Percentiles rank a stretch among this genome's conserved stretches.
phyloP scores from a whole-genome alignment of 2,113 vertebrate species.

The Ahaetulla prasina region DNA sequence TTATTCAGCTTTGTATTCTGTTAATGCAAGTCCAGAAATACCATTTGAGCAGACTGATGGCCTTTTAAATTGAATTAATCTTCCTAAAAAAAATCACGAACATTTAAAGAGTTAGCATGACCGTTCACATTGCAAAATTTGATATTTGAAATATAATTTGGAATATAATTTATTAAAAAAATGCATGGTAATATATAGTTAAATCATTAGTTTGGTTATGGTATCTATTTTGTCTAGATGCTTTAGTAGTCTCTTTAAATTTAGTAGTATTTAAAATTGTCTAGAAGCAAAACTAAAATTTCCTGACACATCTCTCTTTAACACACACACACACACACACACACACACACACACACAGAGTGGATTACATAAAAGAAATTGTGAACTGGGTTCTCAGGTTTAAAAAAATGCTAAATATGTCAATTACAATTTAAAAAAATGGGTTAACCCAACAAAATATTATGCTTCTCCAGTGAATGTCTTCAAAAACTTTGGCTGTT shows the following conservation, averaged over 20 bases:
- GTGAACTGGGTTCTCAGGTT: background rate
- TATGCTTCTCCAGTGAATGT: background rate
- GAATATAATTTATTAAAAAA: background rate
- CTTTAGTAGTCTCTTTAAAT: background rate
- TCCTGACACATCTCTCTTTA: background rate
- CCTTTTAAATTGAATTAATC: background rate
- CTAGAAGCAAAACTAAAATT: background rate
- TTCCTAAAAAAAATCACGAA: background rate
- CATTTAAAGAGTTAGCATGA: background rate
- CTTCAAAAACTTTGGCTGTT: background rate
- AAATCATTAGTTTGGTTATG: background rate
- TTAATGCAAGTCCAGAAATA: background rate
- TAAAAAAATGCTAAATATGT: background rate
- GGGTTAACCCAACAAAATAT: background rate
- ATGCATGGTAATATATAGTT: background rate
- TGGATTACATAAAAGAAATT: background rate
- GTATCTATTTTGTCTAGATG: background rate
- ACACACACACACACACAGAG: background rate
- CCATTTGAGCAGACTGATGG: background rate
- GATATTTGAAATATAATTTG: too few species aligned
- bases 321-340: background rate
- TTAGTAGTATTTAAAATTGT: background rate
- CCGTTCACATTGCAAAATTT: background rate
- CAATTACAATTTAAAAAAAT: background rate
- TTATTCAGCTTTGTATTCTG: background rate